Base-by-base conservation (phyloP, 2,888 invertebrate species). In the Trissolcus brochymenae region DNA sequence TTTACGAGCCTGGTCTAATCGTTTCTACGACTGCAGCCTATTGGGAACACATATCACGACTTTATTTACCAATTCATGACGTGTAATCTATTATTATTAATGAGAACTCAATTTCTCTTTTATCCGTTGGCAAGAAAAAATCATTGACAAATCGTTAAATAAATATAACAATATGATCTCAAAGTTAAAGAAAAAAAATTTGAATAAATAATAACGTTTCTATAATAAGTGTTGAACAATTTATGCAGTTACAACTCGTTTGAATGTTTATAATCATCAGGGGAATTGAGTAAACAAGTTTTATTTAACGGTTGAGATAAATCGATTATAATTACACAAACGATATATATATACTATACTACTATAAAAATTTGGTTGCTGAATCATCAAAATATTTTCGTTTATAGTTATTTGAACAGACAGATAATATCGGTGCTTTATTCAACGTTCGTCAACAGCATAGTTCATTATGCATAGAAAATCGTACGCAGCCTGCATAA, bases 401-500 rank as follows among this genome's bases (percentile, higher is more conserved):
- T 60, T 67, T 70, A 71, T 68, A 60, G 56, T 75, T 68, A 77
- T 78, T 53, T 17, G 73, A 78, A 76, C 66, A 50, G 75, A 79
- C 76, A 78, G 78, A 79, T 79, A 75, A 73, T 71, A 79, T 70
- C 59, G 80, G 82, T 83, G 83, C 84, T 87, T 88, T 87, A 87
- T 87, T 87, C 87, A 82, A 81, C 82, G 86, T 85, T 82, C 84
- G 80, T 82, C 84, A 84, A 84, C 85, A 84, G 83, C 86, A 84
- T 84, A 83, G 82, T 87, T 88, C 87, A 88, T 88, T 88, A 88
- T 88, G 88, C 88, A 87, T 84, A 85, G 86, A 85, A 86, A 87
- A 87, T 87, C 84, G 87, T 85, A 87, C 87, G 88, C 87, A 83
- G 84, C 86, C 87, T 87, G 88, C 88, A 88, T 88, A 88, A 88